A percentile compares a stretch with the other conserved stretches of the same genome.
phyloP scores from a whole-genome alignment of 2,888 invertebrate genomes.

The Phymatocera aterrima region DNA sequence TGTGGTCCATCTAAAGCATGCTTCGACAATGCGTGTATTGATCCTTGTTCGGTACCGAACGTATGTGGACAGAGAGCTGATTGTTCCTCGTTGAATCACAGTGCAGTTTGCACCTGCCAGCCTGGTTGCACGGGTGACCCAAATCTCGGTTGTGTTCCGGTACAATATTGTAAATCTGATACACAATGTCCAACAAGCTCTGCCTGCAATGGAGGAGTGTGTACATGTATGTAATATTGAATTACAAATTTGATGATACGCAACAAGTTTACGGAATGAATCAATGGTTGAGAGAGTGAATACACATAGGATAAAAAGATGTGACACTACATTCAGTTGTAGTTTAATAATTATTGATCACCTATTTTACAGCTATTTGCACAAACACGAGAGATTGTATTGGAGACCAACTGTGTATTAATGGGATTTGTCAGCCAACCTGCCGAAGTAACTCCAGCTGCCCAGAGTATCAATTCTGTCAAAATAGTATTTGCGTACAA shows the following conservation, averaged over 20 bases:
- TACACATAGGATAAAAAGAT: background rate
- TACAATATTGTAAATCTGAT: constrained; percentile 89
- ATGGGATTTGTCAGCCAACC: constrained; percentile 89
- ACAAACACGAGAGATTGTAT: constrained; percentile 90
- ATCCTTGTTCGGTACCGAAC: constrained; percentile 88
- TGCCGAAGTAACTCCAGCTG: constrained; percentile 89
- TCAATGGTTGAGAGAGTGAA: background rate
- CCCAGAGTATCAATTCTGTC: constrained; percentile 90
- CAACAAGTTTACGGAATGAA: background rate
- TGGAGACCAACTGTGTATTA: constrained; percentile 89
- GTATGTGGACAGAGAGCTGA: constrained; percentile 89
- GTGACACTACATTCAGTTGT: background rate
- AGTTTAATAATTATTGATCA: background rate
- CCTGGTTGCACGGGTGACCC: constrained; percentile 92
- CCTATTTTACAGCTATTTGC: constrained; percentile 80
- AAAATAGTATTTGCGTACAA: constrained; percentile 90
- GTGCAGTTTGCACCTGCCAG: constrained; percentile 89
- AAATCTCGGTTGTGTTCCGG: constrained; percentile 87
- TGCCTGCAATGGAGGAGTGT: constrained; percentile 89
- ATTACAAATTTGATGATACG: background rate
- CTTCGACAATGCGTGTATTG: constrained; percentile 86
- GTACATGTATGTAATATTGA: constrained; percentile 79
- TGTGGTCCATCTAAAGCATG: constrained; percentile 85
- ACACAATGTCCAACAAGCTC: constrained; percentile 90
- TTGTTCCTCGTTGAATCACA: constrained; percentile 86